Evolutionary conservation across 2,888 invertebrate genomes (phyloP), one percentile per base, ranked within the genome.

Genomic region (Caenorhabditis sp.): DNA sequence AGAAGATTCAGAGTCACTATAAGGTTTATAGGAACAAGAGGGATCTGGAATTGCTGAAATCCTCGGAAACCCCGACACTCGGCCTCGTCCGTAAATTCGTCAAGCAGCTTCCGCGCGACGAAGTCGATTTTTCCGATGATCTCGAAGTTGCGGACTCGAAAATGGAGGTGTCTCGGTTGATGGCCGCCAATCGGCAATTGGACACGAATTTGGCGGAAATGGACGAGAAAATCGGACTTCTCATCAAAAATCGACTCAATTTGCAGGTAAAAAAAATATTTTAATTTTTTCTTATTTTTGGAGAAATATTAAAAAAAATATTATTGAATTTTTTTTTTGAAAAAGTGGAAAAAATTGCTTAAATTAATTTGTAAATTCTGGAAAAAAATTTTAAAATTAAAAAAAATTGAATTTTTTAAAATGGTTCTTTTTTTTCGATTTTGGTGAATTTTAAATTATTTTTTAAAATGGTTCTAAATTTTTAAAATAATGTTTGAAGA

Each of bases 211-310:
- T 95, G 60, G 95, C 95, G 85, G 94, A 94, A 84, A 95, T 95
- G 94, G 95, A 95, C 91, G 93, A 95, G 13, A 95, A 95, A 93
- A 96, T 96, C 87, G 95, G 95, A 0, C 94, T 95, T 20, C 93
- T 96, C 6, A 95, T 96, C 37, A 95, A 95, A 92, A 96, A 96
- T 90, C 93, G 95, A 87, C 95, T 95, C 79, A 95, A 95, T 1
- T 92, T 95, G 40, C 95, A 94, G 92, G 92, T 93, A 47, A 11
- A n/a, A n/a, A n/a, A n/a, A n/a, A n/a, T n/a, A n/a, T 32, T 32
- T 9, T 32, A 9, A 32, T 3, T 2, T n/a, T n/a, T n/a, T n/a
- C n/a, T n/a, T n/a, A n/a, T n/a, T n/a, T n/a, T n/a, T n/a, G n/a
- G n/a, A n/a, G n/a, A n/a, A n/a, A n/a, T n/a, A n/a, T n/a, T n/a